Percentiles rank a stretch among this genome's conserved stretches.
Conservation (phyloP, 2,888 invertebrate species). For the Drosophila atroscutellata region DNA sequence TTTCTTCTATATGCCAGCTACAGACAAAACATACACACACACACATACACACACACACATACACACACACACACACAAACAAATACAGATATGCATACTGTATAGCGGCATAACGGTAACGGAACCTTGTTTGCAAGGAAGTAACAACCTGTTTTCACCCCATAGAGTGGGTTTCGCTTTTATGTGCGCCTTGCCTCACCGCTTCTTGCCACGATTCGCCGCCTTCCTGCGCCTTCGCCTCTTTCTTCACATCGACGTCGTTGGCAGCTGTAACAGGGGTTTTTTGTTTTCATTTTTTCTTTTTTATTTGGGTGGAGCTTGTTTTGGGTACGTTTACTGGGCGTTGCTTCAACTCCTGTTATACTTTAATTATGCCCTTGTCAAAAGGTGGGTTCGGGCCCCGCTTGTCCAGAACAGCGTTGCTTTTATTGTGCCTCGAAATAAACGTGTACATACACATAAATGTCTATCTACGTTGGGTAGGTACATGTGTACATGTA, state of each 20-base stretch:
- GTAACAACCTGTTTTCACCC: slow-evolving; percentile 80
- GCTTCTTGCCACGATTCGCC: slow-evolving; percentile 4
- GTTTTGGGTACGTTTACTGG: slow-evolving; percentile 49
- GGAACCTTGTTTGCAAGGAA: slow-evolving; percentile 81
- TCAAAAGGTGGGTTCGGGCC: slow-evolving; percentile 71
- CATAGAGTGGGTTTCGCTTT: slow-evolving; percentile 73
- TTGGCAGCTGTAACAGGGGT: slow-evolving; percentile 26
- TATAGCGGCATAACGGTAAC: slow-evolving; percentile 76
- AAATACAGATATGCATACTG: slow-evolving; percentile 43
- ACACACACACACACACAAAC: slow-evolving; percentile 15
- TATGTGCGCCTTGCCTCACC: slow-evolving; percentile 50
- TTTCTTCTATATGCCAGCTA: slow-evolving; percentile 75
- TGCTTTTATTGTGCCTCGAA: slow-evolving; percentile 37
- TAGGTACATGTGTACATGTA: neutral
- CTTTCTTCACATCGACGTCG: slow-evolving; percentile 42
- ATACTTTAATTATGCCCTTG: slow-evolving; percentile 80
- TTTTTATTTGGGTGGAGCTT: slow-evolving; percentile 7
- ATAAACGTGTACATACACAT: slow-evolving; percentile 10
- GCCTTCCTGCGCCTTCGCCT: slow-evolving; percentile 7
- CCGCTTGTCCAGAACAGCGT: slow-evolving; percentile 36
- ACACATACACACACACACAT: slow-evolving; percentile 5
- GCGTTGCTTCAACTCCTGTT: slow-evolving; percentile 68
- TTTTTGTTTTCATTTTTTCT: neutral
- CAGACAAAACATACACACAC: slow-evolving; percentile 33
- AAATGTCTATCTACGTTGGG: neutral